phyloP scores from a whole-genome alignment of 2,888 invertebrate species.

The Carpatolechia fugitivella region DNA sequence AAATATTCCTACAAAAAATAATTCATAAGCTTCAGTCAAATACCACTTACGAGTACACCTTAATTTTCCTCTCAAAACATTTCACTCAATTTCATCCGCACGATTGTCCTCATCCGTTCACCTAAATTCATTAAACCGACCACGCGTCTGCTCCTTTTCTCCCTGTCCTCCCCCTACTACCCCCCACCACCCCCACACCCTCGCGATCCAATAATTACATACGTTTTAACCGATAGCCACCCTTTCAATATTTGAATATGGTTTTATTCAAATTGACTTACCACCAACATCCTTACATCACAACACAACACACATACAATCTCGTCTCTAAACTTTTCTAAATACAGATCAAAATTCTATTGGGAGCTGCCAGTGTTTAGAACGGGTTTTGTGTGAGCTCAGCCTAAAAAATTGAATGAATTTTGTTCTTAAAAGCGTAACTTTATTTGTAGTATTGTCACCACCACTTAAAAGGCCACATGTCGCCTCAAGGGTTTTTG shows the following conservation, averaged over 20 bases:
- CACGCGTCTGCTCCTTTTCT: slow-evolving; percentile 62
- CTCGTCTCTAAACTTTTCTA: slow-evolving; percentile 5
- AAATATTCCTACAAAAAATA: background rate
- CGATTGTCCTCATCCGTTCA: slow-evolving; percentile 51
- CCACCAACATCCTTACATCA: slow-evolving; percentile 31
- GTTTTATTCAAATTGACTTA: slow-evolving; percentile 69
- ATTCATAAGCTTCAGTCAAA: background rate
- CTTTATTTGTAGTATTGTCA: slow-evolving; percentile 77
- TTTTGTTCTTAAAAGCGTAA: slow-evolving; percentile 70
- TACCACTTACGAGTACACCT: slow-evolving; percentile 6
- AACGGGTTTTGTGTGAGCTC: slow-evolving; percentile 27
- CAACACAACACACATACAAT: background rate
- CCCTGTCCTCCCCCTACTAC: slow-evolving; percentile 48
- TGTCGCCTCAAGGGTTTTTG: slow-evolving; percentile 72
- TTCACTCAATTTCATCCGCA: slow-evolving; percentile 36
- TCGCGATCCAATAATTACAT: slow-evolving; percentile 70
- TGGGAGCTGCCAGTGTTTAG: slow-evolving; percentile 16
- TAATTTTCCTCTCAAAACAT: slow-evolving; percentile 35
- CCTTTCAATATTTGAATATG: slow-evolving; percentile 72
- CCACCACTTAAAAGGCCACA: slow-evolving; percentile 76
- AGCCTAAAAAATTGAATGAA: slow-evolving; percentile 41
- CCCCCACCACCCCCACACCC: slow-evolving; percentile 33
- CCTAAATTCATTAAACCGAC: slow-evolving; percentile 68
- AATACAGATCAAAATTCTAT: slow-evolving; percentile 19
- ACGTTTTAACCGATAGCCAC: slow-evolving; percentile 72